Evolutionary conservation across 1,140 invertebrate species (phyloP).

Genomic region (Nasonia giraulti): DNA sequence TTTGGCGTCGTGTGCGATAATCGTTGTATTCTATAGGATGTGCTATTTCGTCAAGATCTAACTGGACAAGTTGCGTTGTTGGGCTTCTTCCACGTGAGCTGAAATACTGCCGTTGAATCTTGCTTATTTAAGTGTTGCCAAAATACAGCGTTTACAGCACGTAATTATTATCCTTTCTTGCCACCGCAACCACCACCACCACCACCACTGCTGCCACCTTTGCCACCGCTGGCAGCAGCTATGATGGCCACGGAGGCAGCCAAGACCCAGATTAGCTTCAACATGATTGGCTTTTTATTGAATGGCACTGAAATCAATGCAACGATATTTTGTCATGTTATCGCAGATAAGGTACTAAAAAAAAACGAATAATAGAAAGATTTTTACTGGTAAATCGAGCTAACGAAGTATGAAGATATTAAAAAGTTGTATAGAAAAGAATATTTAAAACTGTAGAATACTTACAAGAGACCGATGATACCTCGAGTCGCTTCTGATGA

Average conservation of each 20-base stretch:
- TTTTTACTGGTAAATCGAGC: too few species aligned
- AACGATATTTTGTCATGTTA: not conserved
- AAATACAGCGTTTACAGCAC: not conserved
- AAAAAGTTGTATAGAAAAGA: not conserved
- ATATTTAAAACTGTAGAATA: not conserved
- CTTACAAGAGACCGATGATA: not conserved
- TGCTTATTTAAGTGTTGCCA: not conserved
- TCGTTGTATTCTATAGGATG: not conserved
- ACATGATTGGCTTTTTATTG: not conserved
- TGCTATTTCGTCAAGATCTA: too few species aligned
- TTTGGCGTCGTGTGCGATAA: not conserved
- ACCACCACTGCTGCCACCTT: too few species aligned
- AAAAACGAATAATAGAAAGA: too few species aligned
- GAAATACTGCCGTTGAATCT: not conserved
- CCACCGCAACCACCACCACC: not conserved
- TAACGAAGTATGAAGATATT: not conserved
- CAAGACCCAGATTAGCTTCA: not conserved
- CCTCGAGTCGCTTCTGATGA: not conserved
- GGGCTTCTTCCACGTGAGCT: too few species aligned
- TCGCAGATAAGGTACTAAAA: too few species aligned
- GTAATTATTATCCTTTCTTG: not conserved
- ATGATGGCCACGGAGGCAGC: not conserved
- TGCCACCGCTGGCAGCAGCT: not conserved
- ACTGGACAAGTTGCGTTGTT: too few species aligned
- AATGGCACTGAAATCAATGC: not conserved